Evolutionary conservation across 2,797 vertebrate genomes (phyloP).

Genomic region (Apogon talboti): DNA sequence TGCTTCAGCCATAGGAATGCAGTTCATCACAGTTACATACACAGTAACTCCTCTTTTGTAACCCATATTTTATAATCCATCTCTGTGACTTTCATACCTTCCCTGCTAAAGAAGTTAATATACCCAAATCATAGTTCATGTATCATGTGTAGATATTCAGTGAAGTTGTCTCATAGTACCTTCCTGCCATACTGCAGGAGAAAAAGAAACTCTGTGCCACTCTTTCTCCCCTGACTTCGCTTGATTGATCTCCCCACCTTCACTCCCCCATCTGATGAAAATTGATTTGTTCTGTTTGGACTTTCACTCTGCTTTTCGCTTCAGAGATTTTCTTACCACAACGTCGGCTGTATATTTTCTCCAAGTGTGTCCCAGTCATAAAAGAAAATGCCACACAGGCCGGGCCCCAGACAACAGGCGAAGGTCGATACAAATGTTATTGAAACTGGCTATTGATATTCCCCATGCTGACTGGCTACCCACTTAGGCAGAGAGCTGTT

Average conservation of each 20-base stretch:
- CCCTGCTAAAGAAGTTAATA: slow-evolving; percentile 12
- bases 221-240: slow-evolving; percentile 67
- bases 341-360: slow-evolving; percentile 73
- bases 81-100: slow-evolving; percentile 31
- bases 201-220: slow-evolving; percentile 31
- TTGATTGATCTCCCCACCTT: slow-evolving; percentile 75
- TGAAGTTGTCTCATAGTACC: slow-evolving; percentile 10
- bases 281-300: slow-evolving; percentile 88
- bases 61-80: slow-evolving; percentile 21
- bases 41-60: slow-evolving; percentile 35
- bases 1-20: slow-evolving; percentile 16
- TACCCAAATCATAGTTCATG: slow-evolving; percentile 43
- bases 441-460: slow-evolving; percentile 77
- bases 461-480: slow-evolving; percentile 55
- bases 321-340: slow-evolving; percentile 81
- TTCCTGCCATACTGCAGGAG: slow-evolving; percentile 1
- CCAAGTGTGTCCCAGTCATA: slow-evolving; percentile 44
- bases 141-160: slow-evolving; percentile 32
- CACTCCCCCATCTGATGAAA: slow-evolving; percentile 81
- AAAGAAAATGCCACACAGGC: slow-evolving; percentile 81
- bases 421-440: slow-evolving; percentile 85
- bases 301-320: slow-evolving; percentile 59
- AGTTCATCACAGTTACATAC: slow-evolving; percentile 5
- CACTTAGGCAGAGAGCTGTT: slow-evolving; percentile 56
- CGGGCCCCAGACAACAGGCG: slow-evolving; percentile 60